Percentiles rank a stretch among this genome's conserved stretches.
These are phyloP conservation scores for Albula goreensis DNA, from an alignment of 2,113 vertebrate species.

Conservation along the genomic window DNA sequence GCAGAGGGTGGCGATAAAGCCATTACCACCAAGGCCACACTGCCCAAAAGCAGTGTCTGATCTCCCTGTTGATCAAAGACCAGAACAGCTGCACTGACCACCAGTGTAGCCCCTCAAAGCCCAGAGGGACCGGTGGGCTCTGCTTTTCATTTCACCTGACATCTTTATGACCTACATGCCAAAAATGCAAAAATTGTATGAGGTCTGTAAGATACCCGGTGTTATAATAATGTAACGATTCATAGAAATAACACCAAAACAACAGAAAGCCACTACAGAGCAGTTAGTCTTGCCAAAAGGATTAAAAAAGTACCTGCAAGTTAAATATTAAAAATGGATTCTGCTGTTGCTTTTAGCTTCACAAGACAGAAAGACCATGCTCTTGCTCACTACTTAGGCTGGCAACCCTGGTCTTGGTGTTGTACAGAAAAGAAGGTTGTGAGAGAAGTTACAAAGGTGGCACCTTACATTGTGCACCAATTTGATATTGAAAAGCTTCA, in stretches of 20 bases:
- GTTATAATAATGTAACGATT: too few relatives aligned
- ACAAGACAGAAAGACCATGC: too few relatives aligned
- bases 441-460: too few relatives aligned
- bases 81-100: not conserved
- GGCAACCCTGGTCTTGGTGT: not conserved
- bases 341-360: too few relatives aligned
- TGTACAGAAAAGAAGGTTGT: not conserved
- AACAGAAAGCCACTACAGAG: too few relatives aligned
- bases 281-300: too few relatives aligned
- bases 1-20: not conserved
- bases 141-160: not conserved
- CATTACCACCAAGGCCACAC: not conserved
- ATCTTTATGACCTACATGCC: not conserved
- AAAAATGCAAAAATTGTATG: not conserved
- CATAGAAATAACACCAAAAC: too few relatives aligned
- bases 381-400: too few relatives aligned
- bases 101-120: not conserved
- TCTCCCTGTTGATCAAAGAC: not conserved
- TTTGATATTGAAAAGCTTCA: not conserved
- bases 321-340: too few relatives aligned
- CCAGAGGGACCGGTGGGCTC: not conserved
- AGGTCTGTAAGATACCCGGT: too few relatives aligned
- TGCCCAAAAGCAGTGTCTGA: not conserved
- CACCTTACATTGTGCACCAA: too few relatives aligned
- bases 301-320: too few relatives aligned